Percentiles rank a stretch among this genome's conserved stretches.
Evolutionary conservation across 2,797 vertebrate genomes (phyloP).

Genomic region (Diplodus puntazzo): DNA sequence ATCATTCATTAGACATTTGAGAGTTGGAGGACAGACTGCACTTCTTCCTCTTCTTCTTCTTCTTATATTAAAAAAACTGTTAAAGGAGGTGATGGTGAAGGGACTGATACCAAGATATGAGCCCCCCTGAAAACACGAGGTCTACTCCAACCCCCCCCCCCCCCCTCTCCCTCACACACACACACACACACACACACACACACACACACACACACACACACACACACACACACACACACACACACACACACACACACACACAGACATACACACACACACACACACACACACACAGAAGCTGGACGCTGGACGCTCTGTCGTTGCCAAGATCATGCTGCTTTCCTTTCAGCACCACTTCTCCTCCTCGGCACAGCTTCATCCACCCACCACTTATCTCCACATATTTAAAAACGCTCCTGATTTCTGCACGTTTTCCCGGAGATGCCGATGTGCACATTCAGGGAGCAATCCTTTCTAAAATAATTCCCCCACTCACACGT

Average conservation of each 20-base stretch:
- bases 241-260: constrained; percentile 24
- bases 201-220: constrained; percentile 36
- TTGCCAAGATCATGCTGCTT: constrained; percentile 72
- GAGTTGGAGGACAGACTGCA: constrained; percentile 27
- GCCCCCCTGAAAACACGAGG: constrained; percentile 36
- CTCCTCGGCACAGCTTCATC: constrained; percentile 45
- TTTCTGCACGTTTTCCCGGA: neutral
- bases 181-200: constrained; percentile 24
- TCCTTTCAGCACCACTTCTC: constrained; percentile 82
- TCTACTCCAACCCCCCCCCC: neutral
- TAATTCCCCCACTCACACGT: neutral
- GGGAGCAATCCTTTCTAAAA: neutral
- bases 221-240: constrained; percentile 28
- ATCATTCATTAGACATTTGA: constrained; percentile 19
- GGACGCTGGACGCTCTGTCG: constrained; percentile 43
- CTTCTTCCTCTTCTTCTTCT: neutral
- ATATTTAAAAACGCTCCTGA: constrained; percentile 32
- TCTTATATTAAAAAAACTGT: neutral
- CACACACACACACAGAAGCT: constrained; percentile 47
- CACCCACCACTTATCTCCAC: constrained; percentile 34
- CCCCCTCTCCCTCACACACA: constrained; percentile 11
- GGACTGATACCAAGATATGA: constrained; percentile 58
- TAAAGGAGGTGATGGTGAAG: constrained; percentile 45
- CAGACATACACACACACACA: constrained; percentile 26
- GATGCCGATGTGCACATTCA: neutral